Base-by-base conservation (phyloP, 2,113 vertebrate species). In the Trachemys scripta region DNA sequence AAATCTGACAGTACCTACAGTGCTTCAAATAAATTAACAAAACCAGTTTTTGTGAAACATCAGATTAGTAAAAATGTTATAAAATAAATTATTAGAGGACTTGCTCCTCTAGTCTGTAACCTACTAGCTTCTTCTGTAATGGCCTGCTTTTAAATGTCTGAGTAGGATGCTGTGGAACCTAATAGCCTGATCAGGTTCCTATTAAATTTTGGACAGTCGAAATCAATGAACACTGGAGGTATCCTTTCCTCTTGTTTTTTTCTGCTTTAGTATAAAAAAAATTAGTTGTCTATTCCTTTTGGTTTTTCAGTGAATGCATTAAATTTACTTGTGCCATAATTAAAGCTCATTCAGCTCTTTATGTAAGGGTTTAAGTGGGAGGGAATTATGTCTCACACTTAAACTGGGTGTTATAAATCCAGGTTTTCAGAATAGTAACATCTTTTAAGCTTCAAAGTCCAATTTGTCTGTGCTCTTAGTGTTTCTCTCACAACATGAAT, bases 401-500 rank as follows among this genome's bases (percentile, higher is more conserved):
- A 83, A 88, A 62, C 47, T 93, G 88, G 49, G 47, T 84, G 50
- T 10, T 83, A 5, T 49, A 75, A 50, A 57, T 29, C 1, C 56
- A 62, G 62, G 54, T 65, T 85, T 89, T 90, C 7, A 86, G 92
- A 93, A 85, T 6, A 87, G 13, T 53, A 78, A 92, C 95, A 54
- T 94, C 62, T 82, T 19, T 80, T 72, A n/a, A 10, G 35, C 78
- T 83, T 87, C 56, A 57, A 19, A n/a, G 2, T 54, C 72, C 8
- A 92, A 38, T 91, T 45, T 76, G 13, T 72, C 1, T 62, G 38
- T 49, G 7, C 10, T 2, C 50, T 49, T 11, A 69, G 56, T 47
- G 27, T 93, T 95, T 94, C 80, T 94, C 81, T 95, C 76, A 19
- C 72, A 56, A 51, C 80, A 72, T 85, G 95, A 87, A 86, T 54